Base-by-base conservation (phyloP, 2,888 invertebrate genomes). In the Aradus depressus region DNA sequence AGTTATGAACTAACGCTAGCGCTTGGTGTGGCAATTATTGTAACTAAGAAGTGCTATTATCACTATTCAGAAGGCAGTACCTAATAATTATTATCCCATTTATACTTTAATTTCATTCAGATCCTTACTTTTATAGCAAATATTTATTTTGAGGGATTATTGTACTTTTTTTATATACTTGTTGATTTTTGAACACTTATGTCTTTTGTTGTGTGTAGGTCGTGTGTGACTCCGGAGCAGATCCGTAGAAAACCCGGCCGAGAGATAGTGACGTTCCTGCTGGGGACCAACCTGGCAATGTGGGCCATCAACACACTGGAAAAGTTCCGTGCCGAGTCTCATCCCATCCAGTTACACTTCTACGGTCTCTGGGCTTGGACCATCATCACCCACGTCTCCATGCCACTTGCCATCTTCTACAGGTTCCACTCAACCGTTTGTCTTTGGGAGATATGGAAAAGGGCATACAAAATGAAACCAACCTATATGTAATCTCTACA, bases 301-400 rank as follows among this genome's bases (percentile, higher is more conserved):
- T 90, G 90, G 90, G 87, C 89, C 6, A 87, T 95, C 58, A 91
- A 90, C 64, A 91, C 91, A 1, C 70, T 93, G 63, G 91, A 92
- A 67, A 91, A 91, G 62, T 87, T 88, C 1, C 74, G 90, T 19
- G 87, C 91, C 0, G 90, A 91, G 64, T 89, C 89, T 4, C 88
- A 91, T 67, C 91, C 91, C 6, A 84, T 91, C 37, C 92, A 93
- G 68, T 69, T 91, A 59, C 83, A 88, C 64, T 92, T 93, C 70
- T 92, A 90, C 63, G 91, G 91, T 0, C 72, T 88, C 32, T 91
- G 90, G 90, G 90, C 90, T 26, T 93, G 92, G 92, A 90, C 91
- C 12, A 90, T 93, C 54, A 91, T 93, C 54, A 91, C 89, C 0
- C 91, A 93, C 64, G 88, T 93, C 2, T 89, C 89, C 1, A 90